Base-by-base conservation (phyloP, 2,888 invertebrate species). In the Aelia acuminata region DNA sequence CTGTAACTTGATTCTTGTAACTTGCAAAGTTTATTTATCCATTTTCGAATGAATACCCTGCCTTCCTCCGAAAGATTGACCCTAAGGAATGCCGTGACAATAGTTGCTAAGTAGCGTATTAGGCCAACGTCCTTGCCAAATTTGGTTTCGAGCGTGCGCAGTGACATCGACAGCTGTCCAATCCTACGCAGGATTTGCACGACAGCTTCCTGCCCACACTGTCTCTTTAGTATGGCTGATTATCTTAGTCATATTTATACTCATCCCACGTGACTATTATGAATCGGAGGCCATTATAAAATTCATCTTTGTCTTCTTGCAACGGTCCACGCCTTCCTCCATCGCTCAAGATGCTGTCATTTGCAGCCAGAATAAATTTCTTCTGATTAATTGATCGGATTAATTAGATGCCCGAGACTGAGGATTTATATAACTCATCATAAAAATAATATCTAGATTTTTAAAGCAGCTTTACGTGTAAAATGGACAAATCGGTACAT, bases 71-170 rank as follows among this genome's bases (percentile, higher is more conserved):
- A n/a, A n/a, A n/a, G n/a, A n/a, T n/a, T n/a, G n/a, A n/a, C 57
- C 26, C 15, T 4, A 20, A 75, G 75, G 39, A 75, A 75, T 39
- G 75, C 43, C 18, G 75, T 22, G 75, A 39, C 75, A 75, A 75
- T 22, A 43, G 75, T 15, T 35, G 5, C 26, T 75, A 5, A 22
- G 22, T 35, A n/a, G 22, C 22, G 20, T 75, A 43, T 39, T 35
- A 22, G 75, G 75, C 75, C 75, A 39, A 22, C 75, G 75, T 75
- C 75, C 75, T 75, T 75, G 75, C 75, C 75, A 75, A 75, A 75
- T 75, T 75, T 75, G 75, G 75, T 15, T 13, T 13, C 26, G 26
- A 11, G 57, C 57, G 26, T 26, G 75, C 43, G 75, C 75, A 20
- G 39, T 75, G 75, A 43, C 75, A 75, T 57, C 57, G 57, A 75